Conservation (phyloP, 2,797 vertebrate genomes). For the Merluccius polli region DNA sequence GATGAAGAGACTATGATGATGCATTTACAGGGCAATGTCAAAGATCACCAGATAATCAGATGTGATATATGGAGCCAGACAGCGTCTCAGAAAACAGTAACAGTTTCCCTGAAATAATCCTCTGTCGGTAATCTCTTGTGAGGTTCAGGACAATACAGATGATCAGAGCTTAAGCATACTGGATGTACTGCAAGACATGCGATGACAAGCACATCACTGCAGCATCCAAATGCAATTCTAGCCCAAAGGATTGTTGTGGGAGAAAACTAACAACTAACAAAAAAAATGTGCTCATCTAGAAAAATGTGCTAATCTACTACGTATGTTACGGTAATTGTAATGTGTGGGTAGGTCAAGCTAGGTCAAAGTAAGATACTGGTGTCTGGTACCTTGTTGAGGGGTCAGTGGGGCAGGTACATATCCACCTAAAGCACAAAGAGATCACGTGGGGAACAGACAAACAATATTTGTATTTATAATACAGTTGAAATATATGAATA, state of each 20-base stretch:
- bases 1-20: background rate
- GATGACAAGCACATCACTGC: conserved; percentile 9
- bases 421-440: conserved; percentile 57
- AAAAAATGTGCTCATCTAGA: background rate
- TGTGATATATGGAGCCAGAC: conserved; percentile 6
- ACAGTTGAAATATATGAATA: background rate
- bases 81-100: conserved; percentile 23
- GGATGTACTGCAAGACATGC: conserved; percentile 35
- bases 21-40: background rate
- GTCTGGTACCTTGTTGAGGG: conserved; percentile 73
- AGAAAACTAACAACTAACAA: background rate
- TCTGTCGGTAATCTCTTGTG: conserved; percentile 34
- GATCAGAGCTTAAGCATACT: conserved; percentile 15
- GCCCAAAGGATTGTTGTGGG: background rate
- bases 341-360: background rate
- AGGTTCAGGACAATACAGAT: conserved; percentile 45
- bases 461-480: background rate
- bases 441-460: background rate
- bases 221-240: background rate
- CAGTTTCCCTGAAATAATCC: conserved; percentile 47
- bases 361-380: background rate
- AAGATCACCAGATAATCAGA: background rate
- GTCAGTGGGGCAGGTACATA: conserved; percentile 68
- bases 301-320: no score
- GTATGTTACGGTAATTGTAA: background rate